A percentile compares a stretch with the other conserved stretches of the same genome.
These are phyloP conservation scores for Cetoscarus ocellatus DNA, from an alignment of 2,797 vertebrate genomes.

Conservation along the genomic window DNA sequence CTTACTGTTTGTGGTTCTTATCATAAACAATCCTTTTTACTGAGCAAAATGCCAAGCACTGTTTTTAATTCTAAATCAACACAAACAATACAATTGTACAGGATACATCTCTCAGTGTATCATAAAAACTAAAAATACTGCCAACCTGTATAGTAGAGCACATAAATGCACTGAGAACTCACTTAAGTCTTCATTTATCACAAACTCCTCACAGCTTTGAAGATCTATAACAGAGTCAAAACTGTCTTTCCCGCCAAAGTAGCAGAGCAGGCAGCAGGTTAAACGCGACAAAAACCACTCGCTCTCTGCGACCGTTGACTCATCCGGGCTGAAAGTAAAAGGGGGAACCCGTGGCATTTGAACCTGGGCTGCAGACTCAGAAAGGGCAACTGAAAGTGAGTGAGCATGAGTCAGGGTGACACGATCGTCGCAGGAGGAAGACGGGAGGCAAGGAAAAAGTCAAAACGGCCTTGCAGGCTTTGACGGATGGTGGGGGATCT, in stretches of 20 bases:
- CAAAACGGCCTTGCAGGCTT: constrained; percentile 33
- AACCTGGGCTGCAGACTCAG: constrained; percentile 44
- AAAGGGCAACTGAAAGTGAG: constrained; percentile 72
- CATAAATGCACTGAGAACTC: neutral
- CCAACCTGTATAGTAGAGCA: neutral
- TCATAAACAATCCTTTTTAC: too few species aligned
- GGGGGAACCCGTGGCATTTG: constrained; percentile 54
- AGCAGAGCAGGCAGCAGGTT: constrained; percentile 7
- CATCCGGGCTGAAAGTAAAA: constrained; percentile 34
- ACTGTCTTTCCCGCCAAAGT: constrained; percentile 42
- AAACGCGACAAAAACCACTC: constrained; percentile 25
- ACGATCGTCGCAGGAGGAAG: constrained; percentile 9
- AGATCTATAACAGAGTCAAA: neutral
- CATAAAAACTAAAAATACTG: too few species aligned
- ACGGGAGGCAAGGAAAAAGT: constrained; percentile 27
- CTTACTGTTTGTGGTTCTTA: too few species aligned
- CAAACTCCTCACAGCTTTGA: neutral
- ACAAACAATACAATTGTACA: too few species aligned
- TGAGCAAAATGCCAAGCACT: too few species aligned
- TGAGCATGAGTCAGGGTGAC: constrained; percentile 67
- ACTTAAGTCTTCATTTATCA: neutral
- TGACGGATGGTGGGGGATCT: constrained; percentile 24
- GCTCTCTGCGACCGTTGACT: constrained; percentile 45
- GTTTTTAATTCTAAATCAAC: too few species aligned
- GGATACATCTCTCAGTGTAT: too few species aligned